Percentiles rank a stretch among this genome's conserved stretches.
Evolutionary conservation across 2,888 invertebrate species (phyloP).

Genomic region (Pilophorus perplexus): DNA sequence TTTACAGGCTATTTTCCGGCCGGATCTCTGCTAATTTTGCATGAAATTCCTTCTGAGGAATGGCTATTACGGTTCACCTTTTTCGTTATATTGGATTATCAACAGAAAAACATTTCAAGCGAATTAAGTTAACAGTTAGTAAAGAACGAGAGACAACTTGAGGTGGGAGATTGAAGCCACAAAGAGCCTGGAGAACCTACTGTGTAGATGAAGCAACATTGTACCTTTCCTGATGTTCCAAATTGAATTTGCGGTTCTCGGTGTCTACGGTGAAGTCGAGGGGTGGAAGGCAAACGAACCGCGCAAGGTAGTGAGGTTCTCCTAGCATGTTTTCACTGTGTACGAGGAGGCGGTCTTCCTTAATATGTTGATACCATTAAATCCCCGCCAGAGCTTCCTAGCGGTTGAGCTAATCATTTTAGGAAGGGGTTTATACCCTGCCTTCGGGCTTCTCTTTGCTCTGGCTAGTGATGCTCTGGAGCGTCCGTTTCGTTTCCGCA

Average conservation of each 20-base stretch:
- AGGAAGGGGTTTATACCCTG: background rate
- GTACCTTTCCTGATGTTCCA: conserved; percentile 1
- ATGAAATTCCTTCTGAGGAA: too few species aligned
- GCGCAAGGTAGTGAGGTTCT: background rate
- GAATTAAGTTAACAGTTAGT: too few species aligned
- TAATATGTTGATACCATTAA: conserved; percentile 22
- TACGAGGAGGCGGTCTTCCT: conserved; percentile 12
- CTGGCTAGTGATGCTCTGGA: too few species aligned
- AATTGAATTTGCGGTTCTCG: conserved; percentile 21
- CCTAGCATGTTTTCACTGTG: conserved; percentile 1
- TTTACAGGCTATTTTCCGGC: background rate
- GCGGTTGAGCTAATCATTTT: conserved; percentile 10
- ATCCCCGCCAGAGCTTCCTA: conserved; percentile 2
- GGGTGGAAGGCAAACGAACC: conserved; percentile 4
- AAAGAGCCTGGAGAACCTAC: too few species aligned
- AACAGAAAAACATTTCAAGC: too few species aligned
- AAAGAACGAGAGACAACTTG: too few species aligned
- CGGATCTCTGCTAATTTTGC: too few species aligned
- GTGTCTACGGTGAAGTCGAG: background rate
- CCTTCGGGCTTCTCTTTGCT: too few species aligned
- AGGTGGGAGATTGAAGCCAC: too few species aligned
- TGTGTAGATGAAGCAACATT: too few species aligned
- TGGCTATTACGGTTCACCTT: too few species aligned
- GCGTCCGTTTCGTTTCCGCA: background rate
- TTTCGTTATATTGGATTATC: too few species aligned